These are phyloP conservation scores for Rhamphomyia laevipes DNA, from an alignment of 2,888 invertebrate species.

Conservation along the genomic window DNA sequence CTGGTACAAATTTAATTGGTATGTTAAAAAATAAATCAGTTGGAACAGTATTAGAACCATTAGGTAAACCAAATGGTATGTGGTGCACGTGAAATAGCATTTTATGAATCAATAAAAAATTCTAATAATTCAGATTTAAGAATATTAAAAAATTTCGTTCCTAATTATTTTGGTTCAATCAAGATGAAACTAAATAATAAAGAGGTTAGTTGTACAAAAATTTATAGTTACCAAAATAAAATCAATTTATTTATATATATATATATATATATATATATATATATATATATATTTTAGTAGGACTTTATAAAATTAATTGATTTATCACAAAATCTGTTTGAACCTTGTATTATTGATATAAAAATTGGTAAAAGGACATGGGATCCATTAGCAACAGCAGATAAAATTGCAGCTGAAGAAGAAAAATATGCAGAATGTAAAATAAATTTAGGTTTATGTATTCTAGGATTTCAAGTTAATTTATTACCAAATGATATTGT, in stretches of 20 bases:
- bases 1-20: slow-evolving; percentile 43
- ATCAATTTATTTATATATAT: too few species aligned
- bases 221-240: neutral
- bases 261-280: too few species aligned
- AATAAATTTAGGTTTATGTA: slow-evolving; percentile 63
- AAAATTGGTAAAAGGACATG: slow-evolving; percentile 77
- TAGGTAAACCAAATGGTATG: slow-evolving; percentile 57
- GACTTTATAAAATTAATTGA: slow-evolving; percentile 70
- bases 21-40: slow-evolving; percentile 52
- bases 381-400: slow-evolving; percentile 64
- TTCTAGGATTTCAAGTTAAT: slow-evolving; percentile 76
- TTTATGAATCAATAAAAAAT: slow-evolving; percentile 55
- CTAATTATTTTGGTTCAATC: slow-evolving; percentile 52
- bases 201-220: slow-evolving; percentile 24
- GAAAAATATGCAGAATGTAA: slow-evolving; percentile 64
- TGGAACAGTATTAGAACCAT: slow-evolving; percentile 68
- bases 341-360: slow-evolving; percentile 81
- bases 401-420: slow-evolving; percentile 59
- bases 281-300: slow-evolving; percentile 42
- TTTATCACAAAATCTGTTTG: slow-evolving; percentile 53
- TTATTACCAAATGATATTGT: slow-evolving; percentile 36
- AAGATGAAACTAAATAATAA: slow-evolving; percentile 38
- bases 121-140: slow-evolving; percentile 41
- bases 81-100: slow-evolving; percentile 64
- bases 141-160: slow-evolving; percentile 47